A percentile compares a stretch with the other conserved stretches of the same genome.
phyloP scores from a whole-genome alignment of 2,797 vertebrate species.

The Coregonus suidteri region DNA sequence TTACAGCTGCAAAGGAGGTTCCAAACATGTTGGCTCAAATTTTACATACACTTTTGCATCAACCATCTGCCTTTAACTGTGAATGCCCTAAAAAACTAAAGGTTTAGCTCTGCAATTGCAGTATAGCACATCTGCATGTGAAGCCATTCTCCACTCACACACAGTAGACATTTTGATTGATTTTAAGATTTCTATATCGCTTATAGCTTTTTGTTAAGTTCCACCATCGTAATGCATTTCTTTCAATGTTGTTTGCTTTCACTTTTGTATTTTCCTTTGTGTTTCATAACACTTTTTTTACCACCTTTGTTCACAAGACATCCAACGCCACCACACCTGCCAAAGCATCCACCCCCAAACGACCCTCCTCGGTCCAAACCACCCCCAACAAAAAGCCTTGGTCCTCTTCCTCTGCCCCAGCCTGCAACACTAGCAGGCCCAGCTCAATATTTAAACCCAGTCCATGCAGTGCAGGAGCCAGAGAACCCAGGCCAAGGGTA shows the following conservation, averaged over 20 bases:
- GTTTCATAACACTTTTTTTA: constrained; percentile 21
- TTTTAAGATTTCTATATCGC: neutral
- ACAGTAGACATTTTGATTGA: neutral
- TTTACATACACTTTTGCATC: neutral
- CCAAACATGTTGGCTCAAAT: neutral
- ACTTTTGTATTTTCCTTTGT: constrained; percentile 53
- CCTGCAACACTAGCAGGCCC: constrained; percentile 18
- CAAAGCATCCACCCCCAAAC: constrained; percentile 68
- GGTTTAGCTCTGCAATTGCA: neutral
- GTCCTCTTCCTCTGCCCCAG: constrained; percentile 33
- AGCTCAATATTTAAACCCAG: constrained; percentile 66
- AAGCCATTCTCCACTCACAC: neutral
- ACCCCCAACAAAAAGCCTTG: constrained; percentile 73
- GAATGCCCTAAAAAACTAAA: neutral
- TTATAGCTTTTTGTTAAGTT: constrained; percentile 18
- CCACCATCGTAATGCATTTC: neutral
- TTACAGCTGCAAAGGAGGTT: too few species aligned
- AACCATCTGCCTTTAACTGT: neutral
- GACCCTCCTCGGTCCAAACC: constrained; percentile 73
- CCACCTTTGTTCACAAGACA: constrained; percentile 34
- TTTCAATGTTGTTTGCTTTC: constrained; percentile 11
- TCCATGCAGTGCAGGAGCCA: constrained; percentile 52
- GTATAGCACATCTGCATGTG: neutral
- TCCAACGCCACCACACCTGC: constrained; percentile 73
- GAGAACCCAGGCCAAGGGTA: constrained; percentile 68